Evolutionary conservation across 2,113 vertebrate species (phyloP).

Genomic region (Blennius ocellaris): DNA sequence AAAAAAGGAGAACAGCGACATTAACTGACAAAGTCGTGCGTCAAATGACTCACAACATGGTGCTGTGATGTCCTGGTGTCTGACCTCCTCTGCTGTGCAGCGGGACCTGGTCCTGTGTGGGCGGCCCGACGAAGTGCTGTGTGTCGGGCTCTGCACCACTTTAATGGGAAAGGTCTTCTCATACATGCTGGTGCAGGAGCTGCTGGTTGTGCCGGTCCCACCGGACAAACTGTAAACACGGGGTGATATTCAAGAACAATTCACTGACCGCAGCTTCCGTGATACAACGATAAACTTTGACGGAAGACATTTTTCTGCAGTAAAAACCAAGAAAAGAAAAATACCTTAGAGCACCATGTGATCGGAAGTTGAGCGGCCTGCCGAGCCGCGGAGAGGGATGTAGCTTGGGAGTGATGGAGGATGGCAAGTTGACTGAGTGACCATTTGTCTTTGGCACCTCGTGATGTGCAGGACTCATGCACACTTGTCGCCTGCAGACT

Average conservation of each 20-base stretch:
- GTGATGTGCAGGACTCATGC: constrained; percentile 65
- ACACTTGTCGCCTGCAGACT: constrained; percentile 82
- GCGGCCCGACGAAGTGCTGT: constrained; percentile 67
- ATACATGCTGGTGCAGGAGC: constrained; percentile 76
- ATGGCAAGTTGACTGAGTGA: constrained; percentile 68
- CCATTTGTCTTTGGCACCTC: constrained; percentile 83
- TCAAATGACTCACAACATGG: not conserved
- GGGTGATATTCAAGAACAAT: not conserved
- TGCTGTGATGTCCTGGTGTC: not conserved
- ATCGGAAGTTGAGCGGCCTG: constrained; percentile 74
- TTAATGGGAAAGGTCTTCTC: constrained; percentile 84
- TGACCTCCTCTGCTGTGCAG: constrained; percentile 84
- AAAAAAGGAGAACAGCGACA: not conserved
- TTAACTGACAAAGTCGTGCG: not conserved
- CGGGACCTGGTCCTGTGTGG: constrained; percentile 27
- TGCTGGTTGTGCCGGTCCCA: constrained; percentile 43
- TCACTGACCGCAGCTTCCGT: not conserved
- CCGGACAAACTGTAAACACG: constrained; percentile 43
- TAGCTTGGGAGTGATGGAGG: constrained; percentile 52
- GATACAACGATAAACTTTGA: not conserved
- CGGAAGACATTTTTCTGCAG: too few relatives aligned
- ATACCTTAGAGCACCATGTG: constrained; percentile 64
- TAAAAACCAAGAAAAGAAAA: not conserved
- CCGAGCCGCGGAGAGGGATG: constrained; percentile 77
- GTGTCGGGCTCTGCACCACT: constrained; percentile 78